Conservation (phyloP, 2,113 vertebrate genomes). For the Micronycteris hirsuta region DNA sequence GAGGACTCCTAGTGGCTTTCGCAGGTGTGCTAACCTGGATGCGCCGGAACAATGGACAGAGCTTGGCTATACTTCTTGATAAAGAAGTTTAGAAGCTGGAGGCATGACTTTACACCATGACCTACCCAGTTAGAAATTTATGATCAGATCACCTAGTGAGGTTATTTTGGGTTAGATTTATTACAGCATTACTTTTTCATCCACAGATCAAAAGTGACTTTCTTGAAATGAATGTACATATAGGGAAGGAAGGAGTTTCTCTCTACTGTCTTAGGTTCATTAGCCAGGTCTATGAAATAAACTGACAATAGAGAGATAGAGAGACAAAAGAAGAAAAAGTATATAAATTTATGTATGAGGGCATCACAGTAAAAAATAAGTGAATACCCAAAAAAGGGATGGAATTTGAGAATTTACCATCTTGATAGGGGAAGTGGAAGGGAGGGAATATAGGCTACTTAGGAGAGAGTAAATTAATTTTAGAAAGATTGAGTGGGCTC, state of each 20-base stretch:
- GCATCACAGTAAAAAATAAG: background rate
- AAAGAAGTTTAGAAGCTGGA: background rate
- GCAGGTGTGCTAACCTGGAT: background rate
- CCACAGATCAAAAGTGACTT: background rate
- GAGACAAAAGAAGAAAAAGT: background rate
- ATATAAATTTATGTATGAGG: background rate
- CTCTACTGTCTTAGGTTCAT: background rate
- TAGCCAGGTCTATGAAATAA: background rate
- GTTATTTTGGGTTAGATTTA: background rate
- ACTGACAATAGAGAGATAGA: background rate
- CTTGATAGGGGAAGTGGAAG: background rate
- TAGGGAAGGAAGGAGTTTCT: background rate
- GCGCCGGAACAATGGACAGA: background rate
- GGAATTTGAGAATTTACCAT: background rate
- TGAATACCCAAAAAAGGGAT: background rate
- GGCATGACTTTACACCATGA: background rate
- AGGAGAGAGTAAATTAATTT: background rate
- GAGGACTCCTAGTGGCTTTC: background rate
- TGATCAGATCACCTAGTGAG: background rate
- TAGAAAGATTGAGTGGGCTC: background rate
- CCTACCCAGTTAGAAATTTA: background rate
- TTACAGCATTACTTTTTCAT: background rate
- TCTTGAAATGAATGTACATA: background rate
- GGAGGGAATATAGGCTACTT: background rate
- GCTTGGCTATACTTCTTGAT: background rate